Evolutionary conservation across 2,888 invertebrate genomes (phyloP).

Genomic region (Argynnis bischoffii): DNA sequence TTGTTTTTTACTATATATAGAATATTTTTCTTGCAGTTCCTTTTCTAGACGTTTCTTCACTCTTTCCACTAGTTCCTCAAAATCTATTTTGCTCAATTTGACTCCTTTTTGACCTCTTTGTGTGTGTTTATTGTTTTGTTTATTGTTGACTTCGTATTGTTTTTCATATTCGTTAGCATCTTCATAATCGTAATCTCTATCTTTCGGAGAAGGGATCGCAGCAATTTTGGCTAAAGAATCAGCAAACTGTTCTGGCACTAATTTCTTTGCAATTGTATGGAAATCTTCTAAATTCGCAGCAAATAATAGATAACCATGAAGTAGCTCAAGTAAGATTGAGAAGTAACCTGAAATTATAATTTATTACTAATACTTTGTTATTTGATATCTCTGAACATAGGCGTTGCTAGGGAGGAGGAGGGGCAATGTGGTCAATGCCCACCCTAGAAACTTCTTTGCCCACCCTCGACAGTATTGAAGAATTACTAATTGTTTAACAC

Average conservation of each 20-base stretch:
- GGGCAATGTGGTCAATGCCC: too few relatives aligned
- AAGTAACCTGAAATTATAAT: conserved; percentile 30
- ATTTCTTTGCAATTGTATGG: conserved; percentile 29
- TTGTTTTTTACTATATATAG: not conserved
- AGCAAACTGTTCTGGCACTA: conserved; percentile 22
- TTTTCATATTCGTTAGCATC: conserved; percentile 14
- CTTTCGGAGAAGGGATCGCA: not conserved
- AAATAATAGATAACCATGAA: conserved; percentile 31
- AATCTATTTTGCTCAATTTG: conserved; percentile 18
- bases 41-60: conserved; percentile 31
- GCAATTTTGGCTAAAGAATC: conserved; percentile 15
- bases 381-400: too few relatives aligned
- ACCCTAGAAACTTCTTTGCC: too few relatives aligned
- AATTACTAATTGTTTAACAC: too few relatives aligned
- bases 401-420: too few relatives aligned
- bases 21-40: conserved; percentile 25
- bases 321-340: conserved; percentile 21
- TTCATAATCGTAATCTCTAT: conserved; percentile 15
- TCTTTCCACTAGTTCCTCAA: conserved; percentile 35
- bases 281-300: conserved; percentile 37
- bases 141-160: not conserved
- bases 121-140: not conserved
- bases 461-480: too few relatives aligned
- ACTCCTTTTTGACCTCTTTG: conserved; percentile 1
- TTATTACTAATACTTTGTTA: not conserved